Base-by-base conservation (phyloP, 2,888 invertebrate genomes). In the Nipponacmea schrenckii region DNA sequence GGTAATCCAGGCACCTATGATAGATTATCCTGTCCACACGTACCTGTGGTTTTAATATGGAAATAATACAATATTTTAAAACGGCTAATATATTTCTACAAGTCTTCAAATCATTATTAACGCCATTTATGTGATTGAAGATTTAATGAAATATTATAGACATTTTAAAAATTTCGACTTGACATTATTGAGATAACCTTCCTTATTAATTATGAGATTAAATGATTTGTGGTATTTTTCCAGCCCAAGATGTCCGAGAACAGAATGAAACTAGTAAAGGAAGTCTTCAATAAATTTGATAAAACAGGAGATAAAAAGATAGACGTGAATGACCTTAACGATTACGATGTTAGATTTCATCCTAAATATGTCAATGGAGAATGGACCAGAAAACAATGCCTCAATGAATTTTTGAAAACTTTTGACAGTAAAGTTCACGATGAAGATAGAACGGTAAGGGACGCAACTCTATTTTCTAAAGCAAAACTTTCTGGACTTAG, bases 281-380 rank as follows among this genome's bases (percentile, higher is more conserved):
- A 81, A 73, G 88, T 88, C 8, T 88, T 88, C 75, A 74, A 72
- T 80, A 97, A 97, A 89, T 89, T 97, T 89, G 97, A 97, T 89
- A 93, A 92, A 88, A 93, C 94, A n/a, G 94, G 93, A 0, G 96
- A 97, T 85, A 96, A 95, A 0, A 89, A 92, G 7, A 79, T 88
- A n/a, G 87, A 86, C 24, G 81, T 85, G 14, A 84, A 85, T 26
- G 85, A 85, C 72, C 67, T 85, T 7, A 78, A 78, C 20, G 80
- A 80, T 26, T 96, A 96, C 88, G 93, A 93, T 63, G 95, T 95
- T 0, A 93, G 92, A 79, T 91, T 92, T 26, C 93, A 97, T 89
- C 95, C 96, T 0, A 93, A 94, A 89, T 94, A 94, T 88, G 92
- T 93, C 87, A 95, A 94, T 81, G 97, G 96, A 0, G 96, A 97